Conservation (phyloP, 2,888 invertebrate genomes). For the Sesia apiformis region DNA sequence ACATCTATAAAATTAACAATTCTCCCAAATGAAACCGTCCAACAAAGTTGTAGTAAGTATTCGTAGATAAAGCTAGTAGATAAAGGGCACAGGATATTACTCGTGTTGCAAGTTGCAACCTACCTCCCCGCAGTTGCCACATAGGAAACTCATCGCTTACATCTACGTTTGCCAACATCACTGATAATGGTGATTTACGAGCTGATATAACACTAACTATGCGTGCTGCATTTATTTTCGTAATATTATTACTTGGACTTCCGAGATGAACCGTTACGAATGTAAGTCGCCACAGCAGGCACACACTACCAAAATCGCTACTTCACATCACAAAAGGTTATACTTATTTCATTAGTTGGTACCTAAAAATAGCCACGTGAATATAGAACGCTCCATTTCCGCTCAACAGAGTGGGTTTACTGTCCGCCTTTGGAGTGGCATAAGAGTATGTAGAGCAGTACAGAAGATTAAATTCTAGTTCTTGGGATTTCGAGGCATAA, state of each 20-base stretch:
- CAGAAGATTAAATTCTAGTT: too few relatives aligned
- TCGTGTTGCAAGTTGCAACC: constrained; percentile 24
- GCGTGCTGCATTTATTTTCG: constrained; percentile 1
- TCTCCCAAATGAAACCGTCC: too few relatives aligned
- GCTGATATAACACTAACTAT: constrained; percentile 22
- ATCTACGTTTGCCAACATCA: constrained; percentile 21
- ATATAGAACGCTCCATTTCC: neutral
- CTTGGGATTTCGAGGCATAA: too few relatives aligned
- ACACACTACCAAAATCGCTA: too few relatives aligned
- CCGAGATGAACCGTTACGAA: neutral
- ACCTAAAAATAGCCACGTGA: neutral
- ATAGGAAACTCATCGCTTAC: constrained; percentile 22
- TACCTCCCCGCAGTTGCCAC: constrained; percentile 25
- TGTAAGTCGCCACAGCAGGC: neutral
- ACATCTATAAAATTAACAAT: too few relatives aligned
- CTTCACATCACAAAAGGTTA: too few relatives aligned
- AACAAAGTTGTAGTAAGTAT: too few relatives aligned
- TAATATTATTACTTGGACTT: neutral
- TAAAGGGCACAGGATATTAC: constrained; percentile 26
- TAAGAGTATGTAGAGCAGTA: too few relatives aligned
- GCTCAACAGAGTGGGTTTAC: too few relatives aligned
- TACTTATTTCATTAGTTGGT: neutral
- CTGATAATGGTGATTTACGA: constrained; percentile 31
- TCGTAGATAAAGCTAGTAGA: too few relatives aligned
- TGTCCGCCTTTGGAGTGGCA: too few relatives aligned